Evolutionary conservation across 2,113 vertebrate species (phyloP).

Genomic region (Erpornis zantholeuca): DNA sequence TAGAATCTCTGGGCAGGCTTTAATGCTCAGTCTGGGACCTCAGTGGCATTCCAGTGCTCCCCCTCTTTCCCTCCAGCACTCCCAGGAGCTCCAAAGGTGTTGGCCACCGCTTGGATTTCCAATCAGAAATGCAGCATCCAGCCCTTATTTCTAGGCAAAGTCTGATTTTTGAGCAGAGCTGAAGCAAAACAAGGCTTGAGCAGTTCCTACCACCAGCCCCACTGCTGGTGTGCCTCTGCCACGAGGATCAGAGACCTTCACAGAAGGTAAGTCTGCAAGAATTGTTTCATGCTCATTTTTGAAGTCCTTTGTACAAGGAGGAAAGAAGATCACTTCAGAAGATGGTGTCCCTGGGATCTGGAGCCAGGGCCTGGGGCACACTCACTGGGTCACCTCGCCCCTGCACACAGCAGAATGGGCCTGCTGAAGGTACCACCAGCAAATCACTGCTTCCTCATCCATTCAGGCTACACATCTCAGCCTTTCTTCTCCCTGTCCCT

Average conservation of each 20-base stretch:
- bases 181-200: neutral
- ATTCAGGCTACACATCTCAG: neutral
- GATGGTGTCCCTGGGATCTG: neutral
- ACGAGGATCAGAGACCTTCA: rapidly evolving
- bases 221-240: neutral
- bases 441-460: neutral
- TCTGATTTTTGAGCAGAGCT: neutral
- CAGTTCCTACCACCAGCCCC: neutral
- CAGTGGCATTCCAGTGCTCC: neutral
- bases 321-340: neutral
- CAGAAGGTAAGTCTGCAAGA: neutral
- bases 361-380: neutral
- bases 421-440: neutral
- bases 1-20: neutral
- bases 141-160: neutral
- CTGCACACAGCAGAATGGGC: neutral
- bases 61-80: neutral
- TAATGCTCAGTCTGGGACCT: neutral
- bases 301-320: neutral
- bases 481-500: neutral
- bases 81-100: neutral
- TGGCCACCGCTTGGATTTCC: neutral
- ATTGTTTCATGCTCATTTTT: neutral
- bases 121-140: neutral
- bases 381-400: neutral